A percentile compares a stretch with the other conserved stretches of the same genome.
phyloP scores from a whole-genome alignment of 2,797 vertebrate genomes.

The Poeciliopsis gracilis region DNA sequence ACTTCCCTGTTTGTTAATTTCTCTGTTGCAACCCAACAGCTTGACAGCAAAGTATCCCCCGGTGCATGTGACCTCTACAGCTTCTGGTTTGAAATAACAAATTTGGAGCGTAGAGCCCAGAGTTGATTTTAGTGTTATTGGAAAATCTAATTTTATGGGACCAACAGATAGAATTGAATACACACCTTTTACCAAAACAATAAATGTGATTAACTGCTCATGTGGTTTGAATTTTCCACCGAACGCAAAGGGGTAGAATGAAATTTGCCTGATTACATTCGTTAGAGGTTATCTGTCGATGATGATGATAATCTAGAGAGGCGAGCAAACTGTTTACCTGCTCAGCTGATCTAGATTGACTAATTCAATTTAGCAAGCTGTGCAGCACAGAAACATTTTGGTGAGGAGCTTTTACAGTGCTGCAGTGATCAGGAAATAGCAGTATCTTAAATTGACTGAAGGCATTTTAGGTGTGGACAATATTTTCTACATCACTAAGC shows the following conservation, averaged over 20 bases:
- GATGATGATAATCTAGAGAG: neutral
- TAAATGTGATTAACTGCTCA: constrained; percentile 2
- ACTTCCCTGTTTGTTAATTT: constrained; percentile 36
- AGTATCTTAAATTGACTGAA: neutral
- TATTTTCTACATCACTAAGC: neutral
- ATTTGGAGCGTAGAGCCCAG: constrained; percentile 1
- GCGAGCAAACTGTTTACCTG: constrained; percentile 1
- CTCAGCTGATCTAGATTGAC: neutral
- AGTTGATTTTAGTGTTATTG: neutral
- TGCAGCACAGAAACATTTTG: neutral
- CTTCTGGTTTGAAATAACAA: neutral
- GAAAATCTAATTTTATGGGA: neutral
- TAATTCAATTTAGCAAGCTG: neutral
- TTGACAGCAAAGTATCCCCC: neutral
- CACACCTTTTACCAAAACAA: neutral
- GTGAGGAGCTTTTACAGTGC: neutral
- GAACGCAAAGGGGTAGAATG: constrained; percentile 6
- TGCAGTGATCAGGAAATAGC: neutral
- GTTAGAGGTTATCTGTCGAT: neutral
- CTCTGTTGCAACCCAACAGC: constrained; percentile 9
- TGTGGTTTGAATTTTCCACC: constrained; percentile 17
- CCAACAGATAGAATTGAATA: neutral
- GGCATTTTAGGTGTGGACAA: neutral
- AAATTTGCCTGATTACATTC: neutral
- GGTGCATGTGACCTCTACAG: constrained; percentile 5